Evolutionary conservation across 2,797 vertebrate genomes (phyloP), one percentile per base, ranked within the genome.

Genomic region (Acanthiza pusilla): DNA sequence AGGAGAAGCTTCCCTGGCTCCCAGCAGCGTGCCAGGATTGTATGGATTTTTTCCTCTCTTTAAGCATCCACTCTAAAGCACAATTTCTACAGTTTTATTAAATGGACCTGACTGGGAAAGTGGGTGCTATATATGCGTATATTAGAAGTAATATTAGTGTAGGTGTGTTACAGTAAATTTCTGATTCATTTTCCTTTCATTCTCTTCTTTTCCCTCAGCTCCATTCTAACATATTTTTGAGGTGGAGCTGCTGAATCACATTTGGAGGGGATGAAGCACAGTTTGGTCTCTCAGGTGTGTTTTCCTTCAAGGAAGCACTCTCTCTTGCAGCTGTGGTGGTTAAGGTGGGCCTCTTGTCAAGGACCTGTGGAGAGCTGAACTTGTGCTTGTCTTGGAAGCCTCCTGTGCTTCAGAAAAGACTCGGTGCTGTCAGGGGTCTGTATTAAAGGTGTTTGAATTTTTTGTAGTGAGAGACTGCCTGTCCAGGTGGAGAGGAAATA

Each of bases 11-110:
- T 61, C 27, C 50, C 27, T 38, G 36, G 45, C 27, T 84, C 34
- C 17, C 18, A 63, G n/a, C 0, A 0, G 11, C 34, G 8, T 0
- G 1, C 23, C 13, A 18, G 13, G 48, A 43, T 20, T 60, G 15
- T 40, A 68, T 25, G 47, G 6, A 62, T 82, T 43, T 66, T 6
- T 86, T 75, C 27, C 29, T 73, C 18, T 51, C 55, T 60, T 38
- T 50, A 29, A 90, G 13, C 43, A 77, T 40, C 45, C 7, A 4
- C 10, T 36, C 60, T n/a, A 51, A 77, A 68, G 19, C 38, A 8
- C 18, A 42, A 2, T 61, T 57, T 74, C 22, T 81, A 42, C 11
- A 16, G 32, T 34, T 76, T 66, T 75, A 38, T 50, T 65, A 53
- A 57, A 53, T 34, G 47, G 23, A 25, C 6, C 21, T 30, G 19